Percentiles rank a stretch among this genome's conserved stretches.
Conservation (phyloP, 2,888 invertebrate genomes). For the Nebria brevicollis region DNA sequence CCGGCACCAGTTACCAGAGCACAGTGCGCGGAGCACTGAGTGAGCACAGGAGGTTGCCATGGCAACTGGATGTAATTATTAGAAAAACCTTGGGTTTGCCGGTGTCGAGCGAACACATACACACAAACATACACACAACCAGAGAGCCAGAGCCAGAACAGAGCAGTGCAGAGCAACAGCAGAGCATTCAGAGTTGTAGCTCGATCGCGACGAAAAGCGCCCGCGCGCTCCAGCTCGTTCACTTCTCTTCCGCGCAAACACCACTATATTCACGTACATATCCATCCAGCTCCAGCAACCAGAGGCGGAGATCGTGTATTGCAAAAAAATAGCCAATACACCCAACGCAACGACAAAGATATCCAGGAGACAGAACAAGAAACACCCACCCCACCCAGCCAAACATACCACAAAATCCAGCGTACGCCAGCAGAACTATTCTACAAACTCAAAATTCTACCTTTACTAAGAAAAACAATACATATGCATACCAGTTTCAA, state of each 20-base stretch:
- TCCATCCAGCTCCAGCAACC: too few relatives aligned
- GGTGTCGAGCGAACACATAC: slow-evolving; percentile 47
- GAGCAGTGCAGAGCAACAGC: slow-evolving; percentile 14
- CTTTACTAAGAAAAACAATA: too few relatives aligned
- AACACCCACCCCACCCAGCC: too few relatives aligned
- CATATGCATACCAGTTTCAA: too few relatives aligned
- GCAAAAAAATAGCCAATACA: too few relatives aligned
- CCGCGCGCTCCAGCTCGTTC: slow-evolving; percentile 47
- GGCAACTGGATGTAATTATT: slow-evolving; percentile 65
- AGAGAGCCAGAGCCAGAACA: slow-evolving; percentile 6
- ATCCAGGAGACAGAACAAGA: too few relatives aligned
- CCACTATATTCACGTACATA: neutral
- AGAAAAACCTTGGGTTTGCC: slow-evolving; percentile 60
- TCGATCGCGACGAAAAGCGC: slow-evolving; percentile 37
- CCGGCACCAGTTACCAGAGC: neutral
- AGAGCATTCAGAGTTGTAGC: slow-evolving; percentile 33
- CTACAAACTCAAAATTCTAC: too few relatives aligned
- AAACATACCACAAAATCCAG: too few relatives aligned
- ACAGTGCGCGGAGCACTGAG: slow-evolving; percentile 12
- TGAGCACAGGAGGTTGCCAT: slow-evolving; percentile 58
- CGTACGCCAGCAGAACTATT: too few relatives aligned
- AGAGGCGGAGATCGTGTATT: too few relatives aligned
- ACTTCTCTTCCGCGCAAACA: neutral
- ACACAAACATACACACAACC: neutral
- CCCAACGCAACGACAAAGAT: too few relatives aligned